These are phyloP conservation scores for Hypercompe scribonia DNA, from an alignment of 2,888 invertebrate species.

Conservation along the genomic window DNA sequence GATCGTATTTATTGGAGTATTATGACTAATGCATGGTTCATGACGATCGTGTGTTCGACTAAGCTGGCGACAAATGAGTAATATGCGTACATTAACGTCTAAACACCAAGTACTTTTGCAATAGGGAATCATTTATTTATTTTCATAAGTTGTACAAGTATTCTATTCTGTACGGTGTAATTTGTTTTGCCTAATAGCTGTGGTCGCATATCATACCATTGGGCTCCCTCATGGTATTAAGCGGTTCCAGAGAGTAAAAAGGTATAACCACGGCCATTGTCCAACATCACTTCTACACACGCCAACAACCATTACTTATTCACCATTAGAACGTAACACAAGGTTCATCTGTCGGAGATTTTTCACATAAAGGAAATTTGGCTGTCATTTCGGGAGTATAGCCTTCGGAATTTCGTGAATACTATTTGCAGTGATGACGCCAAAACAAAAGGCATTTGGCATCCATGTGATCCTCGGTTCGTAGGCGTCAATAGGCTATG, in stretches of 20 bases:
- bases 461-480: not conserved
- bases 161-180: not conserved
- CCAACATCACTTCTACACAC: not conserved
- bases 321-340: not conserved
- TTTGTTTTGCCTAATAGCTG: not conserved
- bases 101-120: too few species aligned
- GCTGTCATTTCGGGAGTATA: not conserved
- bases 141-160: too few species aligned
- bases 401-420: not conserved
- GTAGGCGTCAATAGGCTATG: not conserved
- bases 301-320: not conserved
- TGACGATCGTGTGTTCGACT: not conserved
- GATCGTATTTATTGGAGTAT: slow-evolving; percentile 13
- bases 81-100: not conserved
- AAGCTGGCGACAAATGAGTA: too few species aligned
- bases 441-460: not conserved
- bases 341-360: not conserved
- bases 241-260: not conserved
- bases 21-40: not conserved
- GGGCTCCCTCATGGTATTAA: not conserved
- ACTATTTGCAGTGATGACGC: not conserved
- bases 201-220: too few species aligned
- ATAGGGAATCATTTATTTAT: too few species aligned
- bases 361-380: not conserved
- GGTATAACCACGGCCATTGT: not conserved